These are phyloP conservation scores for Popillia japonica DNA, from an alignment of 1,140 invertebrate species.

Conservation along the genomic window DNA sequence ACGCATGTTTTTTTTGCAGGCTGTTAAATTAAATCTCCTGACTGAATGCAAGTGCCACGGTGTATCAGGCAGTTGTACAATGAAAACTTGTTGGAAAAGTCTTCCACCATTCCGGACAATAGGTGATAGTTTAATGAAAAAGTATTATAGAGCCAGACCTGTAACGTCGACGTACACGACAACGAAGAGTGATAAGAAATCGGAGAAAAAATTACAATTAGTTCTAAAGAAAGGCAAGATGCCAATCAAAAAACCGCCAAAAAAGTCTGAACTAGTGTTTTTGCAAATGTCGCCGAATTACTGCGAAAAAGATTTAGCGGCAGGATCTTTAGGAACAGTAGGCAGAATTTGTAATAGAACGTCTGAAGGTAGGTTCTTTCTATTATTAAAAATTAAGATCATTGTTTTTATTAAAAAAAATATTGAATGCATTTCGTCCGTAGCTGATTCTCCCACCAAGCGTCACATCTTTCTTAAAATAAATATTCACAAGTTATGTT, in stretches of 20 bases:
- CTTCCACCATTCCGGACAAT: constrained; percentile 85
- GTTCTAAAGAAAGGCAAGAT: constrained; percentile 56
- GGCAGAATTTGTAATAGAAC: constrained; percentile 87
- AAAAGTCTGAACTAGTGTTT: constrained; percentile 86
- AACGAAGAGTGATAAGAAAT: constrained; percentile 48
- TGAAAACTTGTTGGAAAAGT: constrained; percentile 94
- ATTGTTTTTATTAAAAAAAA: too few species aligned
- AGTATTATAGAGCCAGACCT: constrained; percentile 82
- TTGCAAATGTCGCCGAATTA: constrained; percentile 92
- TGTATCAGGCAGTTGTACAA: constrained; percentile 92
- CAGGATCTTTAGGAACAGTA: constrained; percentile 84
- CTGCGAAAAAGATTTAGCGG: constrained; percentile 79
- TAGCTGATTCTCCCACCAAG: too few species aligned
- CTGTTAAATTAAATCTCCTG: constrained; percentile 81
- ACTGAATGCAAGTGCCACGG: constrained; percentile 96
- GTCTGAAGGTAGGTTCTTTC: constrained; percentile 69
- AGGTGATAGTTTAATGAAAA: constrained; percentile 82
- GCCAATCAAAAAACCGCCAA: constrained; percentile 65
- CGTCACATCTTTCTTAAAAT: background rate
- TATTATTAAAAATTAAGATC: too few species aligned
- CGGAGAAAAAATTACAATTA: constrained; percentile 49
- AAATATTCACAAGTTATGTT: constrained; percentile 15
- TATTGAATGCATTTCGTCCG: too few species aligned
- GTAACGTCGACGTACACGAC: constrained; percentile 68
- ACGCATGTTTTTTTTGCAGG: constrained; percentile 73